phyloP scores from a whole-genome alignment of 1,140 invertebrate genomes.

The Drosophila mojavensis region DNA sequence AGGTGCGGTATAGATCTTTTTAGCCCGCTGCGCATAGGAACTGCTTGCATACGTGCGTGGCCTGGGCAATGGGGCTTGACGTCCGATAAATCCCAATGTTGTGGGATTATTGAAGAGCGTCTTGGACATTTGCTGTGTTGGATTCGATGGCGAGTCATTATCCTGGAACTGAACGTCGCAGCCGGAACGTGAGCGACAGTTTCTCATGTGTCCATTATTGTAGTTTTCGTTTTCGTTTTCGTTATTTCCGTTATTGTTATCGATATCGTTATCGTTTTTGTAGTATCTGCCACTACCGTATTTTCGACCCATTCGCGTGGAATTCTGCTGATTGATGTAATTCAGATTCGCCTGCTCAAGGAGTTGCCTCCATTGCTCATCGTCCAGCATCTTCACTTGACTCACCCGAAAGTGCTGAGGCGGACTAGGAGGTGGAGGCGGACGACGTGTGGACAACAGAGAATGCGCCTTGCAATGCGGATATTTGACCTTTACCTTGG shows the following conservation, averaged over 20 bases:
- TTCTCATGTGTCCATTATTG: not conserved
- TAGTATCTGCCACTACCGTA: not conserved
- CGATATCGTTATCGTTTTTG: not conserved
- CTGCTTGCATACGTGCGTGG: not conserved
- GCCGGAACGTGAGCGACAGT: constrained; percentile 23
- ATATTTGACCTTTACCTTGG: not conserved
- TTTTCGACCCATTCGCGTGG: too few species aligned
- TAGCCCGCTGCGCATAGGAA: not conserved
- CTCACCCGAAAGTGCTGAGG: not conserved
- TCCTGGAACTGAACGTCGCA: constrained; percentile 19
- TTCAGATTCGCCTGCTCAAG: too few species aligned
- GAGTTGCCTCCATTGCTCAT: not conserved
- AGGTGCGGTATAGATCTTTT: not conserved
- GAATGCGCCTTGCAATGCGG: not conserved
- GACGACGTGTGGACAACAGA: constrained; percentile 7
- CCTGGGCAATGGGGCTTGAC: not conserved
- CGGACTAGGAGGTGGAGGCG: not conserved
- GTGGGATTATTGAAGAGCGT: not conserved
- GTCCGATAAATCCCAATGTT: not conserved
- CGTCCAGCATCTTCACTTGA: not conserved
- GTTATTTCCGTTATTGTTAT: not conserved
- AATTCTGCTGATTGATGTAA: too few species aligned
- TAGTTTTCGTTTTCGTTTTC: not conserved
- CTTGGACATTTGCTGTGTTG: too few species aligned
- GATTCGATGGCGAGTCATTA: not conserved